phyloP scores from a whole-genome alignment of 2,113 vertebrate genomes.

The Corapipo altera region DNA sequence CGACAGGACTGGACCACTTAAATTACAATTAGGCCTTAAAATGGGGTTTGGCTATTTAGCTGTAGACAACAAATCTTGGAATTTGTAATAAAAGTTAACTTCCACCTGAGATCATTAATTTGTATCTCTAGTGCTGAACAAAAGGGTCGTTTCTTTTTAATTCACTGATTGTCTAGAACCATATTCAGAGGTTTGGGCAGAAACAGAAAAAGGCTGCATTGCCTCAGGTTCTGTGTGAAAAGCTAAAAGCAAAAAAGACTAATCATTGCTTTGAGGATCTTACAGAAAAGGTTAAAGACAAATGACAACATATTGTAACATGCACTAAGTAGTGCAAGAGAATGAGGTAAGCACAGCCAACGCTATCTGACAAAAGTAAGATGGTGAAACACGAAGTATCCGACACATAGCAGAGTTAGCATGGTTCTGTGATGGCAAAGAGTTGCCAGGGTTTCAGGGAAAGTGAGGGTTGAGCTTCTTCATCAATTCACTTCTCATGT shows the following conservation, averaged over 20 bases:
- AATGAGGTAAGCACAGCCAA: not conserved
- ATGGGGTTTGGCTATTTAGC: not conserved
- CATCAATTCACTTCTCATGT: not conserved
- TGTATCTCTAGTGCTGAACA: not conserved
- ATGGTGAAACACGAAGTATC: fast-evolving
- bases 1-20: not conserved
- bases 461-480: not conserved
- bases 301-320: not conserved
- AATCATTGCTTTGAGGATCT: not conserved
- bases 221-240: not conserved
- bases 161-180: not conserved
- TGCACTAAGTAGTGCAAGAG: not conserved
- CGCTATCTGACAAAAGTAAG: not conserved
- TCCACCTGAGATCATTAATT: not conserved
- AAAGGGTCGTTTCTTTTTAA: not conserved
- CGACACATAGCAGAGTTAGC: not conserved
- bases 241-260: not conserved
- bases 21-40: not conserved
- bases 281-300: not conserved
- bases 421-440: not conserved
- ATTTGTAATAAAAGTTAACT: not conserved
- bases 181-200: not conserved
- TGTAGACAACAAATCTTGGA: not conserved
- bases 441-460: not conserved
- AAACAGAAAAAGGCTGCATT: not conserved